phyloP scores from a whole-genome alignment of 2,797 vertebrate genomes.

The Pseudochaenichthys georgianus region DNA sequence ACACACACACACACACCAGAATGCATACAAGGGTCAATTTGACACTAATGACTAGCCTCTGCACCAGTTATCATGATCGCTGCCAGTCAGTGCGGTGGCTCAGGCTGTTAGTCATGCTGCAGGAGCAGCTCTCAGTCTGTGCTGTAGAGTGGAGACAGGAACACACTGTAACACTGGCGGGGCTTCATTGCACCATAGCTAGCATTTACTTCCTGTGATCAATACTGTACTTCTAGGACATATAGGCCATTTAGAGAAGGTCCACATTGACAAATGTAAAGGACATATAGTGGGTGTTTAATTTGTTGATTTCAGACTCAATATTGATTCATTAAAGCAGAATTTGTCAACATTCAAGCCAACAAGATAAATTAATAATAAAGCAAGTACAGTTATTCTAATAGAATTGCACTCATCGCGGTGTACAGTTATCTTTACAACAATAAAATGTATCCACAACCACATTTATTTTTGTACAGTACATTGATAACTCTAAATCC shows the following conservation, averaged over 20 bases:
- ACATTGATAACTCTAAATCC: not conserved
- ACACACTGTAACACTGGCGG: not conserved
- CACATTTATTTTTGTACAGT: not conserved
- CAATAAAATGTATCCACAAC: not conserved
- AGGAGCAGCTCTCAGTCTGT: constrained; percentile 19
- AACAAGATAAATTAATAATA: not conserved
- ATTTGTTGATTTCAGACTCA: not conserved
- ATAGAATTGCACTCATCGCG: not conserved
- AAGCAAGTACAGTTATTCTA: not conserved
- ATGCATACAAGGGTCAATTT: constrained; percentile 42
- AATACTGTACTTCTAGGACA: not conserved
- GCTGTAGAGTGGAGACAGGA: constrained; percentile 6
- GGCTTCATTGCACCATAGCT: not conserved
- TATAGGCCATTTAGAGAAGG: not conserved
- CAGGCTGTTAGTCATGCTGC: constrained; percentile 13
- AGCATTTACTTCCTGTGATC: not conserved
- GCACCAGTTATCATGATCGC: constrained; percentile 46
- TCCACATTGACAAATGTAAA: not conserved
- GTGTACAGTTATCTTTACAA: no score
- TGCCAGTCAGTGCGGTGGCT: constrained; percentile 42
- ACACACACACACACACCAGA: constrained; percentile 2
- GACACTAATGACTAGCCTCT: constrained; percentile 43
- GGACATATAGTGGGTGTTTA: not conserved
- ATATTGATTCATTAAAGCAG: not conserved
- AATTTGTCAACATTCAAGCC: not conserved